Conservation (phyloP, 2,888 invertebrate genomes). For the Euclidia mi region DNA sequence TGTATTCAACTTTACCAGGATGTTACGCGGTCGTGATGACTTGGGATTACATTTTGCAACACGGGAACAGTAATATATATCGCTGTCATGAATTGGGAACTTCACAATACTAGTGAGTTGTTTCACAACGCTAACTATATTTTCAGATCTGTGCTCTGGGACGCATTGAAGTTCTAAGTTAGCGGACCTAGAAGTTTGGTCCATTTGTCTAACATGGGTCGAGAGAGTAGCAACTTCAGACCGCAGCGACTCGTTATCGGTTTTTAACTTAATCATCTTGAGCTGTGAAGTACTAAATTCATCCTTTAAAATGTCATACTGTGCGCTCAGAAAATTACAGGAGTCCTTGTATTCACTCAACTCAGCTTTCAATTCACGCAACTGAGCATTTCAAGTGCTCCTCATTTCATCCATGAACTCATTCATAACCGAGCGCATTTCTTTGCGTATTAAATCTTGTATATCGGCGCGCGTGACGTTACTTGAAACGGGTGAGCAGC, state of each 20-base stretch:
- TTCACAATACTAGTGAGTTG: too few relatives aligned
- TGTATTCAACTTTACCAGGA: slow-evolving; percentile 10
- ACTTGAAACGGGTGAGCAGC: too few relatives aligned
- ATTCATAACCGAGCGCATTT: too few relatives aligned
- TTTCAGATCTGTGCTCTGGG: slow-evolving; percentile 3
- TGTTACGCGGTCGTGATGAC: slow-evolving; percentile 7
- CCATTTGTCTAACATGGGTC: slow-evolving; percentile 1
- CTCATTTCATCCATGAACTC: too few relatives aligned
- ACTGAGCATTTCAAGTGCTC: too few relatives aligned
- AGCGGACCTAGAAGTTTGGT: neutral
- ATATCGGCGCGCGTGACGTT: too few relatives aligned
- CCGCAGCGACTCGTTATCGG: too few relatives aligned
- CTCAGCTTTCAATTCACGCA: too few relatives aligned
- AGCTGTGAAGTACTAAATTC: neutral
- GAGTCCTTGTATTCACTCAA: slow-evolving; percentile 1
- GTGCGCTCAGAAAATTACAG: neutral
- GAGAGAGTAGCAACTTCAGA: neutral
- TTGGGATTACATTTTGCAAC: slow-evolving; percentile 1
- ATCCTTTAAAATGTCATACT: neutral
- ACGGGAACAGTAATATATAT: slow-evolving; percentile 2
- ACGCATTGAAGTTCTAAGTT: slow-evolving; percentile 7
- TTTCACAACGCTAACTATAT: too few relatives aligned
- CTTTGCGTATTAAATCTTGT: too few relatives aligned
- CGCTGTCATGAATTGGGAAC: slow-evolving; percentile 1
- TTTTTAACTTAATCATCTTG: neutral